Conservation (phyloP, 2,888 invertebrate species). For the Eledona agricola region DNA sequence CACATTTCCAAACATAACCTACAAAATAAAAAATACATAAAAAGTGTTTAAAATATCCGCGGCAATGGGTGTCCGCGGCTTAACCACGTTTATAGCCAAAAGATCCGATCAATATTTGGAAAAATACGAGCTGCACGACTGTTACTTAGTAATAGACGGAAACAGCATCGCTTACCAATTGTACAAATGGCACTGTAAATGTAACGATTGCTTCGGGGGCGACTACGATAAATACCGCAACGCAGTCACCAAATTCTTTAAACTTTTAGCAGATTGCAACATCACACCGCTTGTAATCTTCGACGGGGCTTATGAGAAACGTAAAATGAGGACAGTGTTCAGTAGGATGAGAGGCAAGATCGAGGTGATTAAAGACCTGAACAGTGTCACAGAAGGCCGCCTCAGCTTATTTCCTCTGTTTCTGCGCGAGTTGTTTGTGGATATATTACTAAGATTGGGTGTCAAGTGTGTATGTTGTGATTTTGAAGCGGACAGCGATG, state of each 20-base stretch:
- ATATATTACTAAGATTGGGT: conserved; percentile 71
- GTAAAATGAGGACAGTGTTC: conserved; percentile 48
- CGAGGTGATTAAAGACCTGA: conserved; percentile 61
- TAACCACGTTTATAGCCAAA: conserved; percentile 80
- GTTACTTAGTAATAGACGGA: conserved; percentile 81
- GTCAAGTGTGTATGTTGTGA: conserved; percentile 77
- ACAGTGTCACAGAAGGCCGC: conserved; percentile 66
- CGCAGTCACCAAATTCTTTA: conserved; percentile 73
- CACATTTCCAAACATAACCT: neutral
- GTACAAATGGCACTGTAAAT: conserved; percentile 70
- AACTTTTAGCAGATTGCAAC: conserved; percentile 73
- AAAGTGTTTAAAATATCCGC: conserved; percentile 39
- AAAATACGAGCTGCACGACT: conserved; percentile 71
- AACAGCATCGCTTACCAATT: conserved; percentile 77
- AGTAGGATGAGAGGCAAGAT: conserved; percentile 49
- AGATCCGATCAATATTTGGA: conserved; percentile 73
- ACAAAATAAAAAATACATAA: neutral
- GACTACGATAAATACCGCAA: conserved; percentile 83
- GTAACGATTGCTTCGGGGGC: conserved; percentile 81
- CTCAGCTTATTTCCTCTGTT: conserved; percentile 78
- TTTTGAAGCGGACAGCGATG: conserved; percentile 90
- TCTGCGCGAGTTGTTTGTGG: conserved; percentile 77
- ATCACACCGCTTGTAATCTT: conserved; percentile 78
- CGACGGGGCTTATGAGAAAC: conserved; percentile 74
- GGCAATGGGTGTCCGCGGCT: conserved; percentile 89